Evolutionary conservation across 2,888 invertebrate genomes (phyloP).

Genomic region (Periphyllus acericola): DNA sequence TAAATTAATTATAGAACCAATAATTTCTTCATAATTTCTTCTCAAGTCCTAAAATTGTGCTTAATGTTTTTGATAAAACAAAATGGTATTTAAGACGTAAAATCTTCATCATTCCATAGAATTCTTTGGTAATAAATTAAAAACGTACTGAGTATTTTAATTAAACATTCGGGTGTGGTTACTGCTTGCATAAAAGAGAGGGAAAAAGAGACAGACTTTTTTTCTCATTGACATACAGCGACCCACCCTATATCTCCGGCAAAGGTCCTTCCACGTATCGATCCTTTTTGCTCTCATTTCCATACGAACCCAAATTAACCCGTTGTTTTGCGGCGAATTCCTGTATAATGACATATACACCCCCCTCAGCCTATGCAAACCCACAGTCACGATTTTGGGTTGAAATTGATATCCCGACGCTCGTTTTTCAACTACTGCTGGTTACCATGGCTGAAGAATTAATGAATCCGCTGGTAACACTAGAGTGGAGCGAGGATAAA

Average conservation of each 20-base stretch:
- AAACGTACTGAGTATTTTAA: slow-evolving; percentile 37
- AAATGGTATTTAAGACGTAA: neutral
- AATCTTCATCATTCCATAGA: neutral
- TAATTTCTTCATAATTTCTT: neutral
- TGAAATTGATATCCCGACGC: slow-evolving; percentile 34
- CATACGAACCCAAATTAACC: slow-evolving; percentile 59
- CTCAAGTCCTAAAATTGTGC: neutral
- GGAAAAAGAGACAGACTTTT: slow-evolving; percentile 15
- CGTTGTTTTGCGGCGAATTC: slow-evolving; percentile 59
- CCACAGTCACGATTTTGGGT: slow-evolving; percentile 18
- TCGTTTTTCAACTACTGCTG: slow-evolving; percentile 49
- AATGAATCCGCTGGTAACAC: slow-evolving; percentile 1
- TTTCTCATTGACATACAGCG: slow-evolving; percentile 38
- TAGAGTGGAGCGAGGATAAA: neutral
- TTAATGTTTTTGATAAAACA: neutral
- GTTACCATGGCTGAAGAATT: neutral
- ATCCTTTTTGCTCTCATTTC: slow-evolving; percentile 57
- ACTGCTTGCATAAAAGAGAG: neutral
- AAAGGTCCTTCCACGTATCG: slow-evolving; percentile 45
- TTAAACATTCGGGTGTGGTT: slow-evolving; percentile 68
- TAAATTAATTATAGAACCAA: neutral
- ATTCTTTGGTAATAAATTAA: neutral
- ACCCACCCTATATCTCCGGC: slow-evolving; percentile 62
- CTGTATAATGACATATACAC: slow-evolving; percentile 54
- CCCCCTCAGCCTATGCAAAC: neutral